Conservation (phyloP, 2,113 vertebrate genomes). For the Coturnix japonica region DNA sequence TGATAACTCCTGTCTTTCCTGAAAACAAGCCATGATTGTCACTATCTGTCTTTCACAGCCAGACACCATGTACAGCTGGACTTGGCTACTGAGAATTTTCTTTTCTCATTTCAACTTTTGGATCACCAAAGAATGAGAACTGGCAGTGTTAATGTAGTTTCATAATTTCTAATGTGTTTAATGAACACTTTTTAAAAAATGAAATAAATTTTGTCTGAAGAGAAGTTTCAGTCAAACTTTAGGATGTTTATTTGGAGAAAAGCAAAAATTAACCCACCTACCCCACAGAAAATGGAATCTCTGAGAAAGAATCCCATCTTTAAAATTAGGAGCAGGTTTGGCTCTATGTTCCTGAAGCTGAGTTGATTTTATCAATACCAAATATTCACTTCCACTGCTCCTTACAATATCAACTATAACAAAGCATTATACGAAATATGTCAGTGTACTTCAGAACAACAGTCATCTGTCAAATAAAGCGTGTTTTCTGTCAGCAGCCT, state of each 20-base stretch:
- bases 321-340: slow-evolving; percentile 35
- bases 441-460: not conserved
- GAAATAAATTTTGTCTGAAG: not conserved
- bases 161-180: slow-evolving; percentile 9
- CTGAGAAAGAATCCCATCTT: not conserved
- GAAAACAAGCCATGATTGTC: not conserved
- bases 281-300: slow-evolving; percentile 29
- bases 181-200: not conserved
- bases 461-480: not conserved
- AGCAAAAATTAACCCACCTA: slow-evolving; percentile 38
- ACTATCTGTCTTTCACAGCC: not conserved
- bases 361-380: slow-evolving; percentile 46
- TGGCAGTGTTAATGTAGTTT: not conserved
- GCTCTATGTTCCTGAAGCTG: slow-evolving; percentile 17
- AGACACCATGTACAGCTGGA: not conserved
- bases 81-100: not conserved
- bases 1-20: not conserved
- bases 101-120: not conserved
- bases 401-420: not conserved
- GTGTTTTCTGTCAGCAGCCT: not conserved
- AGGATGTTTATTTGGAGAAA: slow-evolving; percentile 13
- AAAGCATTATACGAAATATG: not conserved
- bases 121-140: not conserved
- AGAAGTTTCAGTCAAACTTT: slow-evolving; percentile 21
- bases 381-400: slow-evolving; percentile 6